phyloP scores from a whole-genome alignment of 2,113 vertebrate species.

The Xiphophorus hellerii region DNA sequence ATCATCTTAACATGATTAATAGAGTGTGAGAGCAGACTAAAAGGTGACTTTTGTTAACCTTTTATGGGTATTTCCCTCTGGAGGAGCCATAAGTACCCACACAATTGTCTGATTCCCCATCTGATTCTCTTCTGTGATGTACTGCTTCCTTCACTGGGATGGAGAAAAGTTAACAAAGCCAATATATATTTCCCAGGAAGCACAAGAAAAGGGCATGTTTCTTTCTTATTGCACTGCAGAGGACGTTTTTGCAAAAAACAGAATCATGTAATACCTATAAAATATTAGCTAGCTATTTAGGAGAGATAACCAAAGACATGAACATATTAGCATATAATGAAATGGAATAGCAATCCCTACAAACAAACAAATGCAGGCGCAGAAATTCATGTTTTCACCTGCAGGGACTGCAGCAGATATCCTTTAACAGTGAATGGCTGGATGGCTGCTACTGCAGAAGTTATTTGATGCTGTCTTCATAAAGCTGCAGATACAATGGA shows the following conservation, averaged over 20 bases:
- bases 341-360: slow-evolving; percentile 17
- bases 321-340: slow-evolving; percentile 1
- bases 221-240: slow-evolving; percentile 30
- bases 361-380: slow-evolving; percentile 8
- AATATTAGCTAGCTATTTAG: background rate
- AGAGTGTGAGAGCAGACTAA: slow-evolving; percentile 55
- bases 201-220: slow-evolving; percentile 35
- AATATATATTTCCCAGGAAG: slow-evolving; percentile 60
- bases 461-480: slow-evolving; percentile 63
- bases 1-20: slow-evolving; percentile 75
- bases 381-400: slow-evolving; percentile 11
- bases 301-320: slow-evolving; percentile 1
- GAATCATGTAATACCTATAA: slow-evolving; percentile 2
- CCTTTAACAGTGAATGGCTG: slow-evolving; percentile 44
- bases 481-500: slow-evolving; percentile 48
- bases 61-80: slow-evolving; percentile 60
- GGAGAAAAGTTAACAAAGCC: slow-evolving; percentile 47
- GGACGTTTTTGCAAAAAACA: slow-evolving; percentile 2
- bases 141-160: slow-evolving; percentile 37
- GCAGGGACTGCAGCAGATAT: slow-evolving; percentile 44
- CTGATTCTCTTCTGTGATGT: slow-evolving; percentile 53
- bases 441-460: slow-evolving; percentile 67
- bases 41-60: slow-evolving; percentile 73
- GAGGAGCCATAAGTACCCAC: slow-evolving; percentile 60
- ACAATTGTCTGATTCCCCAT: slow-evolving; percentile 60